These are phyloP conservation scores for Pissodes strobi DNA, from an alignment of 1,140 invertebrate species.

Conservation along the genomic window DNA sequence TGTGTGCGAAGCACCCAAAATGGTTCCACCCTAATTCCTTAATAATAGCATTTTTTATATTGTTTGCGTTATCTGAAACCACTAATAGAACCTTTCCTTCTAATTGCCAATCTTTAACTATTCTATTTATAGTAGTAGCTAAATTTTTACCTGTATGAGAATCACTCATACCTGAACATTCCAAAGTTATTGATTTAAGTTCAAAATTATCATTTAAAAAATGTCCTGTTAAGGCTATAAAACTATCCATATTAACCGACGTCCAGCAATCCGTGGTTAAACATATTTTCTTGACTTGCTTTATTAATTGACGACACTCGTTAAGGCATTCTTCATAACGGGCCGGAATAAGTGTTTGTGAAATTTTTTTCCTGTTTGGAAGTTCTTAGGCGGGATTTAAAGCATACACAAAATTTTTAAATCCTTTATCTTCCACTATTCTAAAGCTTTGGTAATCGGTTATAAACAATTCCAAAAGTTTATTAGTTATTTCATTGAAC, in stretches of 20 bases:
- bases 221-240: conserved; percentile 37
- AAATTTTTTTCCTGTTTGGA: conserved; percentile 31
- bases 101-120: conserved; percentile 1
- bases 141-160: conserved; percentile 6
- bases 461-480: conserved; percentile 38
- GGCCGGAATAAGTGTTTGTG: conserved; percentile 25
- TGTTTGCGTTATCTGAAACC: conserved; percentile 38
- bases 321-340: conserved; percentile 23
- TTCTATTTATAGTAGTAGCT: conserved; percentile 19
- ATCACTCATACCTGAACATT: no score
- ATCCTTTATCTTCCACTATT: no score
- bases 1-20: conserved; percentile 39
- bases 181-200: not conserved
- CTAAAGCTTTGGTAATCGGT: no score
- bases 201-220: conserved; percentile 36
- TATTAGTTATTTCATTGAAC: conserved; percentile 31
- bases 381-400: conserved; percentile 33
- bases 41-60: conserved; percentile 27
- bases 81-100: conserved; percentile 32
- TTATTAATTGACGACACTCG: not conserved
- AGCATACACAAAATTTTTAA: conserved; percentile 21
- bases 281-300: conserved; percentile 8
- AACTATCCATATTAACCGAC: conserved; percentile 31
- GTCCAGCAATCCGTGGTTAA: conserved; percentile 44
- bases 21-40: conserved; percentile 24